Conservation (phyloP, 2,797 vertebrate genomes). For the Pipistrellus pipistrellus region DNA sequence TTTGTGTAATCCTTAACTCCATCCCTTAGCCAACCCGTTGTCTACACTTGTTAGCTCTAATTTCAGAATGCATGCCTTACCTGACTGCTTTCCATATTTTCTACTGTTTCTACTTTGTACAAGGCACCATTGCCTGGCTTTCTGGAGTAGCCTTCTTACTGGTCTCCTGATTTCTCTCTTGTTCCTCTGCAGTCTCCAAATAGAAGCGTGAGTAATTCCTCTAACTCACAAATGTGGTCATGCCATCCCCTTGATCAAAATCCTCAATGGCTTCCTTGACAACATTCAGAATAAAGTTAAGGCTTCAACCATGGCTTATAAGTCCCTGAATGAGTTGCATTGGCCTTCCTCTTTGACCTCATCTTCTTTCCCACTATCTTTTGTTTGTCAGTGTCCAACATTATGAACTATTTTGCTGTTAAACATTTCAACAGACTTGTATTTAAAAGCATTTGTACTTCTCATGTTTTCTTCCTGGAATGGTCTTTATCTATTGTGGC, state of each 20-base stretch:
- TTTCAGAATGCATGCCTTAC: neutral
- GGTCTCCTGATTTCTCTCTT: neutral
- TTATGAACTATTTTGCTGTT: neutral
- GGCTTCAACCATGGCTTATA: neutral
- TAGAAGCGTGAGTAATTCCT: neutral
- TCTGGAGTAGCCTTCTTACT: neutral
- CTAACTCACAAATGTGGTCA: neutral
- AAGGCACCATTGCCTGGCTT: neutral
- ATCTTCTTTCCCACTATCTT: neutral
- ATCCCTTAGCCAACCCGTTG: neutral
- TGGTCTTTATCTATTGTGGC: neutral
- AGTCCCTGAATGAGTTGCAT: neutral
- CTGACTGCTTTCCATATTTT: neutral
- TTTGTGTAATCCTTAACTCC: neutral
- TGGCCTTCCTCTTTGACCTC: neutral
- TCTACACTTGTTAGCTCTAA: neutral
- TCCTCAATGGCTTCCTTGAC: neutral
- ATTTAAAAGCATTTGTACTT: neutral
- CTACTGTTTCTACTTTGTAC: neutral
- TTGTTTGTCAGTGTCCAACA: neutral
- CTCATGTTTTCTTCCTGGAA: neutral
- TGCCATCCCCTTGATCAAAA: neutral
- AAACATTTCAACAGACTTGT: neutral
- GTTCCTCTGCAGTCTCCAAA: neutral
- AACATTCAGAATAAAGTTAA: conserved; percentile 3